Evolutionary conservation across 2,888 invertebrate genomes (phyloP).

Genomic region (Drymonia ruficornis): DNA sequence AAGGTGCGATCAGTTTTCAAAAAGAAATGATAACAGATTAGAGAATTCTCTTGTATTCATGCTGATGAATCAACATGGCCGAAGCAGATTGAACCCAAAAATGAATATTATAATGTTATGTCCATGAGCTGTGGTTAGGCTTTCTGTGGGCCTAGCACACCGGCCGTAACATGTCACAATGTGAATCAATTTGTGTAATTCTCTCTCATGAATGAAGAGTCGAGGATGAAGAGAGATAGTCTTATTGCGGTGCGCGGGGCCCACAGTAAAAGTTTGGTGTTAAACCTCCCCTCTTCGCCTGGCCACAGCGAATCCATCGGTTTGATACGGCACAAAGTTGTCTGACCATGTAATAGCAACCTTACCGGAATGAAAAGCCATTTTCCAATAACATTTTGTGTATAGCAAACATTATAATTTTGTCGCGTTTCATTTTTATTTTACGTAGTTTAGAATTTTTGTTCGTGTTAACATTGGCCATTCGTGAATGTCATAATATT

Average conservation of each 20-base stretch:
- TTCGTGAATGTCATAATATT: constrained; percentile 77
- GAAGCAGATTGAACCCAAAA: constrained; percentile 28
- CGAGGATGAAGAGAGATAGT: not conserved
- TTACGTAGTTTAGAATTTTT: constrained; percentile 63
- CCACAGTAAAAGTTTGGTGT: constrained; percentile 19
- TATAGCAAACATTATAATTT: constrained; percentile 57
- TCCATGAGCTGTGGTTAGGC: constrained; percentile 35
- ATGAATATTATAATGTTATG: constrained; percentile 33
- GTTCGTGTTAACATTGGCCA: constrained; percentile 69
- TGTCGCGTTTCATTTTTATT: constrained; percentile 54
- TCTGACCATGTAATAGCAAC: constrained; percentile 20
- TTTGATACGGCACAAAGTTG: constrained; percentile 35
- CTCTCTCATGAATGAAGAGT: not conserved
- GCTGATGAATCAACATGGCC: constrained; percentile 44
- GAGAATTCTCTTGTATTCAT: constrained; percentile 35
- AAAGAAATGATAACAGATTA: not conserved
- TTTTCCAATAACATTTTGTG: constrained; percentile 38
- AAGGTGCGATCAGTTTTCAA: constrained; percentile 20
- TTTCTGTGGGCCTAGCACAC: constrained; percentile 8
- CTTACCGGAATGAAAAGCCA: constrained; percentile 33
- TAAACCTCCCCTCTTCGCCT: constrained; percentile 19
- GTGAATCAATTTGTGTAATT: not conserved
- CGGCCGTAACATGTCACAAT: not conserved
- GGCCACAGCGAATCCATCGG: constrained; percentile 27
- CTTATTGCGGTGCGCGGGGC: not conserved